Evolutionary conservation across 2,888 invertebrate species (phyloP).

Genomic region (Perdita meconis): DNA sequence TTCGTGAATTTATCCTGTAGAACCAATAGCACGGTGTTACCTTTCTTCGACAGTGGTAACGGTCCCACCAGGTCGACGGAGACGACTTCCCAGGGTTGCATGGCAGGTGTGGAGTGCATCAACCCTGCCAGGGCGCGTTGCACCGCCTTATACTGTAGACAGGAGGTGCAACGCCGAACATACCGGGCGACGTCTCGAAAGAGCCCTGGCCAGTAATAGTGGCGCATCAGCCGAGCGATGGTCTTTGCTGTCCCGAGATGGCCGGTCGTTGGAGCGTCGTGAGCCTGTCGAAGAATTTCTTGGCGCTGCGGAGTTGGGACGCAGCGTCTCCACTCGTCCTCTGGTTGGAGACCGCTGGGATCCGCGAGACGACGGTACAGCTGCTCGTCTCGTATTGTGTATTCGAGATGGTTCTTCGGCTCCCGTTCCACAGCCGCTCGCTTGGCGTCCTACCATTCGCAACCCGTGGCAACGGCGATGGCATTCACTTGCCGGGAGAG

Average conservation of each 20-base stretch:
- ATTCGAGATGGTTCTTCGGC: too few species aligned
- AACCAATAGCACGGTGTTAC: slow-evolving; percentile 51
- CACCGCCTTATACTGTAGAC: not conserved
- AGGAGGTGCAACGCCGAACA: too few species aligned
- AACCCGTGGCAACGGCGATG: too few species aligned
- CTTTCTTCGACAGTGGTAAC: slow-evolving; percentile 47
- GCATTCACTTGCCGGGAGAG: too few species aligned
- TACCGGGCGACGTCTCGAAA: too few species aligned
- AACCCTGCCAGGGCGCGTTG: slow-evolving; percentile 46
- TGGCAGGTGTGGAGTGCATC: slow-evolving; percentile 58
- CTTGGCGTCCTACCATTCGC: not conserved
- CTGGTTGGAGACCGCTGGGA: too few species aligned
- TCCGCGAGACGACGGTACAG: too few species aligned
- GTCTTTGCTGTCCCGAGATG: not conserved
- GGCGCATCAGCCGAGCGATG: not conserved
- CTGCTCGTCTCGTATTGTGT: too few species aligned
- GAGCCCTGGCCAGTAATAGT: slow-evolving; percentile 9
- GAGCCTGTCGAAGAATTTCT: not conserved
- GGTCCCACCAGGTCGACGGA: slow-evolving; percentile 69
- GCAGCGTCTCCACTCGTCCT: too few species aligned
- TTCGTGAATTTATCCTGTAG: slow-evolving; percentile 64
- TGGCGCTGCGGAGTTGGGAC: too few species aligned
- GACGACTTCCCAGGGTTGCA: slow-evolving; percentile 50
- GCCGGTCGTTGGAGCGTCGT: not conserved
- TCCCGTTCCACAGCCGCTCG: too few species aligned